Conservation (phyloP, 2,113 vertebrate species). For the Cavia porcellus region DNA sequence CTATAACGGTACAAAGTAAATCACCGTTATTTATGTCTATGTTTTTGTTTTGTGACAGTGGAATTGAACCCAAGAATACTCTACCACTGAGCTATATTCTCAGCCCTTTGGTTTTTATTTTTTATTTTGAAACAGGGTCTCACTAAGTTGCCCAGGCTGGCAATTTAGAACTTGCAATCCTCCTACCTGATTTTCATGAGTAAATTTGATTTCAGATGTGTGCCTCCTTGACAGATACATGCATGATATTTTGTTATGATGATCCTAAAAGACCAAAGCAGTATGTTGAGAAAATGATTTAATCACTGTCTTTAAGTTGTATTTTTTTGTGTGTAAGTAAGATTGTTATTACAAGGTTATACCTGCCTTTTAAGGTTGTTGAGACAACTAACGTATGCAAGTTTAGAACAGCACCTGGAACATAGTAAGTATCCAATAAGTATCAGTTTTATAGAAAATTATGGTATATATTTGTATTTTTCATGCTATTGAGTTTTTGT, state of each 20-base stretch:
- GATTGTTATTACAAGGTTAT: not conserved
- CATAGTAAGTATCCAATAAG: not conserved
- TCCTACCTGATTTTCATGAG: not conserved
- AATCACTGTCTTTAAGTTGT: not conserved
- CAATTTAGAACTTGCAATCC: not conserved
- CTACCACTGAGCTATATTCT: not conserved
- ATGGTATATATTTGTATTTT: slow-evolving; percentile 32
- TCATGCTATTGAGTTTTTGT: not conserved
- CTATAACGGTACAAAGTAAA: not conserved
- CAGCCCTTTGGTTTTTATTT: not conserved
- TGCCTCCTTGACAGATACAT: not conserved
- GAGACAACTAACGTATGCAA: not conserved
- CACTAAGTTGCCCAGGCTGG: not conserved
- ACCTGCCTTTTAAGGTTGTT: not conserved
- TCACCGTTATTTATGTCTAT: not conserved
- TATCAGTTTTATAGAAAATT: not conserved
- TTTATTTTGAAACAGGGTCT: not conserved
- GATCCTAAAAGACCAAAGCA: not conserved
- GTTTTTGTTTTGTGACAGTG: not conserved
- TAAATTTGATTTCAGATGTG: not conserved
- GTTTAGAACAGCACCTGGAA: not conserved
- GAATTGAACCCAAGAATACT: not conserved
- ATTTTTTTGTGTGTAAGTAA: not conserved
- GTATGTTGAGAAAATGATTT: not conserved
- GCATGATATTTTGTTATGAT: not conserved